These are phyloP conservation scores for Elysia crispata DNA, from an alignment of 2,888 invertebrate species.

Conservation along the genomic window DNA sequence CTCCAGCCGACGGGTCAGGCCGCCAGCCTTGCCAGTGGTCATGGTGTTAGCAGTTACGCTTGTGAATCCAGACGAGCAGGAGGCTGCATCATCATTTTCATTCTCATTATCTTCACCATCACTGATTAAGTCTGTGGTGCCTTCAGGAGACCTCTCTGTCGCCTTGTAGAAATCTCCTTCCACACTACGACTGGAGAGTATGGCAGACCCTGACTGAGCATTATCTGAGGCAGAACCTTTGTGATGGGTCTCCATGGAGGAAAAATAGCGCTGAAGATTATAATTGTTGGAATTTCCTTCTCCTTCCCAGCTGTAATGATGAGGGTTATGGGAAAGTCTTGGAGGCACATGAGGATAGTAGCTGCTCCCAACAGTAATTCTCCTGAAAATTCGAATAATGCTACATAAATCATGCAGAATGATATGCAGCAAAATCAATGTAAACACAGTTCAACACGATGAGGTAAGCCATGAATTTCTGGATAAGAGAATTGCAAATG, in stretches of 20 bases:
- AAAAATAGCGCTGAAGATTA: slow-evolving; percentile 42
- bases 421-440: too few species aligned
- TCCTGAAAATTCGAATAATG: too few species aligned
- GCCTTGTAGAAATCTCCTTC: background rate
- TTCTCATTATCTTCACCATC: background rate
- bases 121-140: background rate
- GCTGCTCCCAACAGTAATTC: too few species aligned
- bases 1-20: slow-evolving; percentile 66
- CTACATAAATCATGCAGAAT: too few species aligned
- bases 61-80: slow-evolving; percentile 18
- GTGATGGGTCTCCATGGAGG: slow-evolving; percentile 26
- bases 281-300: background rate
- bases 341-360: too few species aligned
- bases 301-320: background rate
- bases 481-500: too few species aligned
- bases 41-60: slow-evolving; percentile 33
- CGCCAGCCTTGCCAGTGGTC: slow-evolving; percentile 59
- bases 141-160: slow-evolving; percentile 20
- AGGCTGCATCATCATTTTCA: slow-evolving; percentile 37
- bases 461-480: too few species aligned
- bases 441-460: too few species aligned
- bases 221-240: background rate
- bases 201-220: too few species aligned
- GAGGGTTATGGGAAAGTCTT: too few species aligned
- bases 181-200: background rate